Evolutionary conservation across 2,888 invertebrate genomes (phyloP).

Genomic region (Bruchidius siliquastri): DNA sequence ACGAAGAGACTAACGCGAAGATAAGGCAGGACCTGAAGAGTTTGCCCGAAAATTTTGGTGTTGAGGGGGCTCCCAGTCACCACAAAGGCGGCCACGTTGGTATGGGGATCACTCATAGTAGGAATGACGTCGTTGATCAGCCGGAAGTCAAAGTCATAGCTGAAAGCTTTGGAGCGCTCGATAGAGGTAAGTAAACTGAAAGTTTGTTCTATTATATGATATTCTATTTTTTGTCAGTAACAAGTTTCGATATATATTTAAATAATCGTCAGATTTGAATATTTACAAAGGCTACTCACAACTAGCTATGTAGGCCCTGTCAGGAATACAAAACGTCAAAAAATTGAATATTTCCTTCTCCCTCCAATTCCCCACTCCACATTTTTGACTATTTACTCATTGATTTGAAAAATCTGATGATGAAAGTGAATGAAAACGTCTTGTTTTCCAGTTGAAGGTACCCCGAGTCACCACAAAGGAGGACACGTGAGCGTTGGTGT

Average conservation of each 20-base stretch:
- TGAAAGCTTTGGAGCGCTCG: background rate
- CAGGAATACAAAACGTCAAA: too few species aligned
- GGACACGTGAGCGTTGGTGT: slow-evolving; percentile 38
- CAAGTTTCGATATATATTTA: too few species aligned
- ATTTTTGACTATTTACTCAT: too few species aligned
- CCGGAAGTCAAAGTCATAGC: background rate
- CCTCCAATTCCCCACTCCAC: too few species aligned
- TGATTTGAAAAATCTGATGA: too few species aligned
- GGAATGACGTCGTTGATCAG: slow-evolving; percentile 5
- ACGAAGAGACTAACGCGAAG: slow-evolving; percentile 21
- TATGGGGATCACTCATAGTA: slow-evolving; percentile 31
- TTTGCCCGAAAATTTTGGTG: slow-evolving; percentile 32
- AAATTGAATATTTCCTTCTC: too few species aligned
- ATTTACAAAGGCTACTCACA: too few species aligned
- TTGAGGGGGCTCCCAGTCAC: slow-evolving; percentile 35
- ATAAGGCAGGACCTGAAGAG: slow-evolving; percentile 21
- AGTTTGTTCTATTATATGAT: too few species aligned
- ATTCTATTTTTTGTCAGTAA: too few species aligned
- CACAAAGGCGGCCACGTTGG: slow-evolving; percentile 32
- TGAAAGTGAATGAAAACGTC: too few species aligned
- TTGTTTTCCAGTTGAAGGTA: slow-evolving; percentile 31
- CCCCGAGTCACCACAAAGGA: slow-evolving; percentile 26
- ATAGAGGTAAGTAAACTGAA: background rate
- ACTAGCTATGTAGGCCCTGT: too few species aligned
- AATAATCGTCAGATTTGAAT: too few species aligned